phyloP scores from a whole-genome alignment of 1,140 invertebrate species.

The Diorhabda elongata region DNA sequence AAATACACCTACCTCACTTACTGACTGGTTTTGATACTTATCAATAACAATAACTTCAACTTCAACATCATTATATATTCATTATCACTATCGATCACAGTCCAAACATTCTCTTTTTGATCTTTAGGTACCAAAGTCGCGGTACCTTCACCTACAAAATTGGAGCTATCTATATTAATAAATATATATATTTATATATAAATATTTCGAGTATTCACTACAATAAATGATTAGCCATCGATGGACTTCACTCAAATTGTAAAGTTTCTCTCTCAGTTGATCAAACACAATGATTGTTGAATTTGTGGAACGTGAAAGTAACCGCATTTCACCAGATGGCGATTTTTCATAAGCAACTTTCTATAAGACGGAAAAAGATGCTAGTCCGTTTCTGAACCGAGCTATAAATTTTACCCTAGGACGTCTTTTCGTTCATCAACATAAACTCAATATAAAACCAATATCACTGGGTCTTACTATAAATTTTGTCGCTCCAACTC shows the following conservation, averaged over 20 bases:
- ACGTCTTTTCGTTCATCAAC: slow-evolving; percentile 33
- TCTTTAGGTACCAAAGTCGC: slow-evolving; percentile 32
- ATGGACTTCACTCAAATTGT: too few species aligned
- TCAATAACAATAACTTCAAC: slow-evolving; percentile 15
- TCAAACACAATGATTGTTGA: too few species aligned
- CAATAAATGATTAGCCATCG: too few species aligned
- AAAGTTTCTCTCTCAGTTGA: too few species aligned
- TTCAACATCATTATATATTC: slow-evolving; percentile 27
- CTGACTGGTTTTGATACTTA: slow-evolving; percentile 18
- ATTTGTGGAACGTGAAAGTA: too few species aligned
- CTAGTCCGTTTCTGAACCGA: background rate
- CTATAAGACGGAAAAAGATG: too few species aligned
- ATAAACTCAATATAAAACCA: slow-evolving; percentile 39
- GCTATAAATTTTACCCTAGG: slow-evolving; percentile 27
- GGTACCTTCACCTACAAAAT: slow-evolving; percentile 26
- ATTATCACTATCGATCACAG: slow-evolving; percentile 28
- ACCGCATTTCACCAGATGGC: too few species aligned
- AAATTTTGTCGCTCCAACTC: slow-evolving; percentile 31
- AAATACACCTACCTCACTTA: slow-evolving; percentile 1
- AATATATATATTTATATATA: background rate
- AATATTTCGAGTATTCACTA: slow-evolving; percentile 39
- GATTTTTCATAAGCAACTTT: too few species aligned
- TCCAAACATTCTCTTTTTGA: slow-evolving; percentile 25
- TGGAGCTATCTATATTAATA: too few species aligned
- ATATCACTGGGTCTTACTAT: slow-evolving; percentile 33